Evolutionary conservation across 2,797 vertebrate species (phyloP), one percentile per base, ranked within the genome.

Genomic region (Gambusia yucatana): DNA sequence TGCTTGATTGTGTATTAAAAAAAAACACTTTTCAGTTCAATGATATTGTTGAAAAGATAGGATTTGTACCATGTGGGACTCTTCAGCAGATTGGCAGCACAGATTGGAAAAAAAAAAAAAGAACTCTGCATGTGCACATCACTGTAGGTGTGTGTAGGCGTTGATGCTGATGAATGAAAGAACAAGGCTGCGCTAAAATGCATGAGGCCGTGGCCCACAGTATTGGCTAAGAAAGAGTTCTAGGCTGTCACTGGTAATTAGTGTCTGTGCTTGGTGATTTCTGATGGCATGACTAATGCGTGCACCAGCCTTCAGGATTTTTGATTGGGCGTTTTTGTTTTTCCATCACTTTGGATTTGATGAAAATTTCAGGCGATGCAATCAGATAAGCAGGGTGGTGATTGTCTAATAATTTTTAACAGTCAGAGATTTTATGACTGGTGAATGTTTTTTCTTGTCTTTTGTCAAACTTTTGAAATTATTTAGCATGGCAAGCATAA

Each of bases 181-280:
- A 77, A 76, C 36, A 36, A 77, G 55, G 67, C 81, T 77, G 50
- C 3, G 57, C 41, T 76, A 75, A 69, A 81, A 82, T 61, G 55
- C 75, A 71, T 74, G 28, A 86, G 67, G 75, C 70, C 3, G 0
- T 75, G 57, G 75, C 75, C 46, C 77, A 87, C 70, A 73, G 52
- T 79, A 78, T 74, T 90, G 84, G 88, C 89, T 82, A 82, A 76
- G 28, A 82, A 77, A 84, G 69, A 82, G 79, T 73, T 88, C 36
- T 28, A 72, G 77, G 84, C 78, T 90, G 85, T 87, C 82, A 57
- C 61, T 84, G 87, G 89, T 92, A 93, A 93, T 94, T 91, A 92
- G 67, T 88, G 85, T 87, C 81, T 85, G 82, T 90, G 89, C 88
- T 91, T 92, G 90, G 87, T 90, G 88, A 92, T 91, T 82, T 88